Evolutionary conservation across 2,888 invertebrate species (phyloP), one percentile per base, ranked within the genome.

Genomic region (Acrobasis consociella): DNA sequence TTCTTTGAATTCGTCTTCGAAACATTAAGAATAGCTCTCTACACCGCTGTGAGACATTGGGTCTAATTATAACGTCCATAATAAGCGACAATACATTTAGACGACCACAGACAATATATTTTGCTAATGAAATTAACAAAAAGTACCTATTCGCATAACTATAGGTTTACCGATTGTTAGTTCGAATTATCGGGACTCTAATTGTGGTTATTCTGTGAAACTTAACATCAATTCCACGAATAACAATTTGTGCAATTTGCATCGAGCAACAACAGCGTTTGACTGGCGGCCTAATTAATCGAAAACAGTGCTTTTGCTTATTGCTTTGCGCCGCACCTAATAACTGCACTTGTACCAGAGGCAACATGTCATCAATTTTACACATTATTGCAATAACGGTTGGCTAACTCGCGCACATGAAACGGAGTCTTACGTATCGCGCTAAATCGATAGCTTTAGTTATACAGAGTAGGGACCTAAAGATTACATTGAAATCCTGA

Each of bases 171-270:
- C 64, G 73, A 78, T 75, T 74, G 74, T 75, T 72, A 75, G 72
- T 77, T 75, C 72, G 72, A 77, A 78, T 75, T 73, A 73, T 65
- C 65, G 68, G 64, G 72, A 71, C 67, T 71, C 73, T 76, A 74
- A 77, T 76, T 75, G 73, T 71, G 76, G 75, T 73, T 77, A 78
- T 77, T 72, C 68, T 70, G 74, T 67, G 72, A 74, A 81, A 78
- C 70, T 74, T 75, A 74, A 77, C 78, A 76, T 77, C 73, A 74
- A 80, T 80, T 79, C 77, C 64, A 69, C 74, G 77, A 82, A 80
- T 81, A 80, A 78, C 76, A 78, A 80, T 82, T 81, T 77, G 69
- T 74, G 73, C 78, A 76, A 81, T 77, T 82, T 77, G 74, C 77
- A 79, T 75, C 70, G 68, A 71, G 69, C 71, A 69, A 63, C 63